phyloP scores from a whole-genome alignment of 2,888 invertebrate genomes.

The Exocentrus adspersus region DNA sequence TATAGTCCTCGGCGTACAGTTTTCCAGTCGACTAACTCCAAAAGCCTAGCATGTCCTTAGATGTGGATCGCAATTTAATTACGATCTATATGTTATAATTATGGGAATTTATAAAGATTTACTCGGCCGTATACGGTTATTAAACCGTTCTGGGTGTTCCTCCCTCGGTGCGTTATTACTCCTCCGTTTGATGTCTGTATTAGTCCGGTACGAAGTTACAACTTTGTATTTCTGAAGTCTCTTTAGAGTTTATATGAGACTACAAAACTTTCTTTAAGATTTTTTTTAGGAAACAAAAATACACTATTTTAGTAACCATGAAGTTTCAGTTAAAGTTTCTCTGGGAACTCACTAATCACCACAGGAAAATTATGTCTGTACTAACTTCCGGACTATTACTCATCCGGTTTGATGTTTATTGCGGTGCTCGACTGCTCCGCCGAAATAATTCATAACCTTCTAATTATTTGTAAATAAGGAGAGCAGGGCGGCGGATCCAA shows the following conservation, averaged over 20 bases:
- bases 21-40: conserved; percentile 56
- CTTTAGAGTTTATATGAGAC: no score
- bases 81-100: conserved; percentile 63
- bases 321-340: no score
- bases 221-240: no score
- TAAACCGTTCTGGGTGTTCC: conserved; percentile 49
- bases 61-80: conserved; percentile 61
- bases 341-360: no score
- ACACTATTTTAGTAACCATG: no score
- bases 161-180: conserved; percentile 46
- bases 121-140: conserved; percentile 58
- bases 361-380: no score
- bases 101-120: conserved; percentile 63
- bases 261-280: no score
- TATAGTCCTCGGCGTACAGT: conserved; percentile 41
- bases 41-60: conserved; percentile 56
- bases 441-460: conserved; percentile 45
- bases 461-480: conserved; percentile 51
- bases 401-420: conserved; percentile 48
- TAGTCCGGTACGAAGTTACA: no score
- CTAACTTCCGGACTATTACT: conserved; percentile 21
- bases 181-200: conserved; percentile 13
- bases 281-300: no score
- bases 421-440: conserved; percentile 39
- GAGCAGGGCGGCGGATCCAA: conserved; percentile 14